Conservation (phyloP, 2,797 vertebrate genomes). For the Galagoides demidoff region DNA sequence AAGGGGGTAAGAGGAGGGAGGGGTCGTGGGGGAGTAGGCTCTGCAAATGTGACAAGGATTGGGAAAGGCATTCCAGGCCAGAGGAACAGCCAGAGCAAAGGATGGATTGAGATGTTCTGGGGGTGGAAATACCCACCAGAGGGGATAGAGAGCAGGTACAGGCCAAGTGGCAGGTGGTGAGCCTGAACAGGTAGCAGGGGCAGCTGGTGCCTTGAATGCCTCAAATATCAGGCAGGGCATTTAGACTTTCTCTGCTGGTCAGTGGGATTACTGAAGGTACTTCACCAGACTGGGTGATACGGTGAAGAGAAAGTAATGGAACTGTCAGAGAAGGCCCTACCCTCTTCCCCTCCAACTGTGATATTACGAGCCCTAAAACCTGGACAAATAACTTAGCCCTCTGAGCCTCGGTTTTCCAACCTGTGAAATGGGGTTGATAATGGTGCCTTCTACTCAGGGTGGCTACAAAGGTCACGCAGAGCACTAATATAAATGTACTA, state of each 20-base stretch:
- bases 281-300: not conserved
- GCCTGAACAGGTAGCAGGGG: not conserved
- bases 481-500: rapidly evolving
- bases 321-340: not conserved
- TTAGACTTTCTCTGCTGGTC: not conserved
- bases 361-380: not conserved
- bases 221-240: not conserved
- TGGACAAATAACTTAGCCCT: not conserved
- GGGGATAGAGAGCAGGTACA: not conserved
- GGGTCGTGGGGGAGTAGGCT: not conserved
- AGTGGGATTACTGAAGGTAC: not conserved
- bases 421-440: not conserved
- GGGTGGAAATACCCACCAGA: not conserved
- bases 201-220: rapidly evolving
- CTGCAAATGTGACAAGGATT: not conserved
- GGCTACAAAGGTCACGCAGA: not conserved
- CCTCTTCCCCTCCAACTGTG: not conserved
- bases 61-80: not conserved
- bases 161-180: not conserved
- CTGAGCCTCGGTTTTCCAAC: not conserved
- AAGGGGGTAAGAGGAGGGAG: not conserved
- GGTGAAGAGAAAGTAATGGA: not conserved
- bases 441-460: not conserved
- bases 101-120: not conserved
- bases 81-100: not conserved